phyloP scores from a whole-genome alignment of 2,113 vertebrate species.

The Oryzias melastigma region DNA sequence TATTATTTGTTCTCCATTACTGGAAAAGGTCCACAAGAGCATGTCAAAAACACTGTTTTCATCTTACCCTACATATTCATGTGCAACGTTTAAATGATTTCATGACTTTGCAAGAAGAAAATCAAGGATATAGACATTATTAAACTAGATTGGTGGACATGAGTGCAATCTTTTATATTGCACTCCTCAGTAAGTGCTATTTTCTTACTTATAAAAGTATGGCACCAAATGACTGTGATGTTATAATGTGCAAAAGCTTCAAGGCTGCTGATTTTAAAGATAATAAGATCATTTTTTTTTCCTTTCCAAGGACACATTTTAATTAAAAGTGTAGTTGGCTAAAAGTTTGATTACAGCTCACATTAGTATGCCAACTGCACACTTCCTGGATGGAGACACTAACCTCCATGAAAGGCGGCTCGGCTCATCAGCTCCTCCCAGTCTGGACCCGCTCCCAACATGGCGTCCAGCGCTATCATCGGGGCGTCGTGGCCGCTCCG shows the following conservation, averaged over 20 bases:
- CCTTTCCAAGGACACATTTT: not conserved
- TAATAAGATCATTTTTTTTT: too few species aligned
- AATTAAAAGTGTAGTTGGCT: not conserved
- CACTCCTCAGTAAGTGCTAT: too few species aligned
- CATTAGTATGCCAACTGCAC: not conserved
- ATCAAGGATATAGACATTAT: not conserved
- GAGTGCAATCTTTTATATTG: too few species aligned
- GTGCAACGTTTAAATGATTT: not conserved
- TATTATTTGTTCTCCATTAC: too few species aligned
- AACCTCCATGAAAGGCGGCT: slow-evolving; percentile 81
- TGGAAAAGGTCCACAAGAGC: too few species aligned
- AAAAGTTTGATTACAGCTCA: not conserved
- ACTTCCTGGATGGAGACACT: slow-evolving; percentile 8
- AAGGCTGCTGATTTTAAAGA: too few species aligned
- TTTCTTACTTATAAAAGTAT: too few species aligned
- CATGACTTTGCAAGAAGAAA: not conserved
- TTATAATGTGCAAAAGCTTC: too few species aligned
- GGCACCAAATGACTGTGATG: too few species aligned
- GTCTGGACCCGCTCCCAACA: slow-evolving; percentile 69
- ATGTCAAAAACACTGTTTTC: too few species aligned
- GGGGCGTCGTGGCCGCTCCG: slow-evolving; percentile 84
- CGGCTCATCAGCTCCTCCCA: slow-evolving; percentile 82
- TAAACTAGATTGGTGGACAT: too few species aligned
- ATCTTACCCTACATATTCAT: not conserved
- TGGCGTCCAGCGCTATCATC: slow-evolving; percentile 83